Base-by-base conservation (phyloP, 2,888 invertebrate species). In the Cheilosia soror region DNA sequence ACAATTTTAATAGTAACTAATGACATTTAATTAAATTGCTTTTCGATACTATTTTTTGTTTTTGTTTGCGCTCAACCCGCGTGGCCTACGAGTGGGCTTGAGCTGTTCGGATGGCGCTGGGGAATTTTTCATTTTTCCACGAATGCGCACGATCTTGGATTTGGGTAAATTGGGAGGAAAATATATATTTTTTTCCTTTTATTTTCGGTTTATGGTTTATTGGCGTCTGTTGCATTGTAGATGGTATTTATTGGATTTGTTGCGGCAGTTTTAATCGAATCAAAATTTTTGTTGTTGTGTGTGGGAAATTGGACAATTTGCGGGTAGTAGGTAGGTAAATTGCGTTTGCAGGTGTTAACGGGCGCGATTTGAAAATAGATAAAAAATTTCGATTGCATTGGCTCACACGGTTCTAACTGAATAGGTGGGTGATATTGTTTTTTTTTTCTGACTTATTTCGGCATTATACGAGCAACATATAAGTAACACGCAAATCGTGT, bases 11-110 rank as follows among this genome's bases (percentile, higher is more conserved):
- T 84, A 84, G 84, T 55, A 80, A 80, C 80, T 80, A 84, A 80
- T 84, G 84, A 80, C 80, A 84, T 84, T 84, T 84, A 84, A 84
- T 84, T 84, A 84, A 84, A 84, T 80, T 84, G 84, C 80, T 80
- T 84, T 79, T 71, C 72, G 79, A 83, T 83, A 73, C 66, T 69
- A 55, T 37, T 53, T 31, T 60, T 27, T 29, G 29, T 5, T 47
- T 31, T 29, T 29, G 29, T 29, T 27, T 44, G 15, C 5, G 9
- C 53, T 60, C 62, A 49, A 68, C 73, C 65, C 58, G 65, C 72
- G 7, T 11, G 47, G 15, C 15, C 13, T 33, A 27, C 58, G 31
- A 25, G 33, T 57, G 15, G 11, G 25, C 60, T 15, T 42, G 15
- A 5, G 11, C 72, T 42, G 27, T 15, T 11, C 60, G 15, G 51